Evolutionary conservation across 30 jellyfish, hydroid and myxozoan species (phyloP).

Genomic region (Pseudorhiza aurosa): DNA sequence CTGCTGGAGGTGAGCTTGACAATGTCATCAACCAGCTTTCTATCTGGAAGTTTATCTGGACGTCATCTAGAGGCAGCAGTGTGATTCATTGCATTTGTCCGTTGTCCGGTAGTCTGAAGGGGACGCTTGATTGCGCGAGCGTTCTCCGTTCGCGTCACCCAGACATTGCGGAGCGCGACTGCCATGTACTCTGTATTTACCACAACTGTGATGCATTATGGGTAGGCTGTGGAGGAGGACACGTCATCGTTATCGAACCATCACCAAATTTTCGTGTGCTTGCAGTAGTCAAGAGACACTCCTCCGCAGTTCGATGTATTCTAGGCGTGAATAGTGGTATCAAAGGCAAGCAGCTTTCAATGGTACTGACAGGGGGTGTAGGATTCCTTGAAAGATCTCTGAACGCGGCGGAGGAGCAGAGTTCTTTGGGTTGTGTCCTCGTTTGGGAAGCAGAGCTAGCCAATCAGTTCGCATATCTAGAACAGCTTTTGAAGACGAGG

Average conservation of each 20-base stretch:
- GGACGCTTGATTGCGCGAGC: constrained; percentile 53
- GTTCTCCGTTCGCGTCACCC: constrained; percentile 30
- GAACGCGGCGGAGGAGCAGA: neutral
- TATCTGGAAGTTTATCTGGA: constrained; percentile 41
- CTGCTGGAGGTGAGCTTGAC: constrained; percentile 32
- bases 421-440: constrained; percentile 67
- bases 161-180: constrained; percentile 41
- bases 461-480: constrained; percentile 48
- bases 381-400: constrained; percentile 62
- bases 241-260: constrained; percentile 67
- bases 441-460: constrained; percentile 92
- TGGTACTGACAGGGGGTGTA: constrained; percentile 66
- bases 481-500: constrained; percentile 42
- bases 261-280: constrained; percentile 25
- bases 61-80: constrained; percentile 46
- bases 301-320: constrained; percentile 79
- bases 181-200: constrained; percentile 62
- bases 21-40: constrained; percentile 28
- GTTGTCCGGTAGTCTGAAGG: neutral
- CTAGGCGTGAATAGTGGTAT: constrained; percentile 23
- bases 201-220: constrained; percentile 64
- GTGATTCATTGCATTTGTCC: constrained; percentile 26
- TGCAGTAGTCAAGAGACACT: constrained; percentile 65
- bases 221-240: constrained; percentile 95
- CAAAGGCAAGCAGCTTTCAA: constrained; percentile 58